Evolutionary conservation across 2,888 invertebrate genomes (phyloP).

Genomic region (Polymixis lichenea): DNA sequence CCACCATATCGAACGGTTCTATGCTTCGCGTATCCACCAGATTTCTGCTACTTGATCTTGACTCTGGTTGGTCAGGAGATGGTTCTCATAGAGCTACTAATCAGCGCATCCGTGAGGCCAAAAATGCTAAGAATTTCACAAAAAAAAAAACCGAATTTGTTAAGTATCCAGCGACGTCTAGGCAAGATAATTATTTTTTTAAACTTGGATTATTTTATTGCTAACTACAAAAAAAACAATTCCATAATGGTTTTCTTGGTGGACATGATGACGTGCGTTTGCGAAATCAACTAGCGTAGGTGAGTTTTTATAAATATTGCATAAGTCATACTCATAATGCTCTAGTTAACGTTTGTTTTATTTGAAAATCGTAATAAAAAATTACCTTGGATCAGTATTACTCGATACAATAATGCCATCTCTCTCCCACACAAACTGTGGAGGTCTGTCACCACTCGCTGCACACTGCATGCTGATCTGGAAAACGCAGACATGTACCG

Average conservation of each 20-base stretch:
- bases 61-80: neutral
- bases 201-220: too few species aligned
- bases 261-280: too few species aligned
- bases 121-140: too few species aligned
- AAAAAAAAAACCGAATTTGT: too few species aligned
- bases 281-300: too few species aligned
- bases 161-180: neutral
- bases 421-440: slow-evolving; percentile 86
- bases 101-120: neutral
- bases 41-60: too few species aligned
- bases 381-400: slow-evolving; percentile 85
- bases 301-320: too few species aligned
- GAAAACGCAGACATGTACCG: slow-evolving; percentile 28
- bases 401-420: slow-evolving; percentile 84
- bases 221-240: too few species aligned
- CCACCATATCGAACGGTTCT: too few species aligned
- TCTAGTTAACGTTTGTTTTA: neutral
- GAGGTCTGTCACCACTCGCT: slow-evolving; percentile 83
- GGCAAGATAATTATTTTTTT: neutral
- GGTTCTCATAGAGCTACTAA: neutral
- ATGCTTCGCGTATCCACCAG: too few species aligned
- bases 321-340: too few species aligned
- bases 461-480: slow-evolving; percentile 88
- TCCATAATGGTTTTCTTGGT: too few species aligned
- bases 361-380: neutral